Base-by-base conservation (phyloP, 2,888 invertebrate genomes). In the Pheosia gnoma region DNA sequence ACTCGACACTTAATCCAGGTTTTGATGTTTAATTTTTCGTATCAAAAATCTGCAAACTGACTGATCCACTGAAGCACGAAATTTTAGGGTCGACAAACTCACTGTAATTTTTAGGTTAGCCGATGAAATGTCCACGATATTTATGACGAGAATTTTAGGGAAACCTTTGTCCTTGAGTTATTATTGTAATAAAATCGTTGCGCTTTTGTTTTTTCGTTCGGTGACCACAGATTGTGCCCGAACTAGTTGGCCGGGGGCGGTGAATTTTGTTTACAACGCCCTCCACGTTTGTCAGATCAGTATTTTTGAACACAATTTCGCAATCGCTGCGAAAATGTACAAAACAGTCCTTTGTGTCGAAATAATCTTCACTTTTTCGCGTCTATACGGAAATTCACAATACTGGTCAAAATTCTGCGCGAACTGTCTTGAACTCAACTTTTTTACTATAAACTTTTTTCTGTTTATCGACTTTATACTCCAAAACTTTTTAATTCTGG, bases 281-380 rank as follows among this genome's bases (percentile, higher is more conserved):
- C 83, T 85, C 78, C 85, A 86, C 85, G 78, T 79, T 85, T 82
- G 75, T 84, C 85, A 85, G 86, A 83, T 85, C 75, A 83, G 77
- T 85, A 85, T 88, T 90, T 91, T 93, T 93, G 93, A 93, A 90
- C 91, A 93, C 93, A 93, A 93, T 91, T 93, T 93, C 93, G 93
- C 93, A 90, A 83, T 80, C 78, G 80, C 81, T 87, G 92, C 93
- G 93, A 93, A 93, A 93, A 92, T 91, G 93, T 93, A 92, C 93
- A 93, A 94, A 93, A 94, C 91, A 89, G 93, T 94, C 89, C 89
- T 91, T 91, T 93, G 89, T 91, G 91, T 92, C 91, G 91, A 90
- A 91, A 86, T 84, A 84, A 91, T 85, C 83, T 84, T 85, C 88
- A 86, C 88, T 88, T 85, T 77, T 87, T 89, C 84, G 90, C 93